Percentiles rank a stretch among this genome's conserved stretches.
phyloP scores from a whole-genome alignment of 2,113 vertebrate species.

The Trogon surrucura region DNA sequence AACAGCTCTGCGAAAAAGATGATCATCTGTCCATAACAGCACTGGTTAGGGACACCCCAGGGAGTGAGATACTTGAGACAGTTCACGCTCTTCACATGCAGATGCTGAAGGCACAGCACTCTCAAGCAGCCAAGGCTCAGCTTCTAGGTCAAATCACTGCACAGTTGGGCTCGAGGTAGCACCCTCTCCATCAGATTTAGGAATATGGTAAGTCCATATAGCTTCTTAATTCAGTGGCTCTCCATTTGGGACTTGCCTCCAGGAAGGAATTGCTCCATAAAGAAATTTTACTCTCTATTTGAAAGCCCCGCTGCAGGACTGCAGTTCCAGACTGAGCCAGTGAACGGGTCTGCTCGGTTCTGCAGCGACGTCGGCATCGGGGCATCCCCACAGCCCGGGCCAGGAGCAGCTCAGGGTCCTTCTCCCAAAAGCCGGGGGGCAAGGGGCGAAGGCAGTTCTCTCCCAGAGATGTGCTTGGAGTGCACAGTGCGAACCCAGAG shows the following conservation, averaged over 20 bases:
- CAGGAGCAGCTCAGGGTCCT: neutral
- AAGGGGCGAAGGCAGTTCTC: neutral
- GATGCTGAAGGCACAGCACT: neutral
- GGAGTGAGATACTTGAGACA: neutral
- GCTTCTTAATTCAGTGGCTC: neutral
- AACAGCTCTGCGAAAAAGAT: neutral
- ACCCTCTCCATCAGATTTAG: neutral
- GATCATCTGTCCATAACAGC: neutral
- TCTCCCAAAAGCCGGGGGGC: neutral
- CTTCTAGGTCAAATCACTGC: neutral
- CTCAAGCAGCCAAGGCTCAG: neutral
- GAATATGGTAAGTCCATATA: neutral
- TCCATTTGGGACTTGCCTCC: neutral
- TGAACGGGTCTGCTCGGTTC: neutral
- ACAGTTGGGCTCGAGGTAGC: neutral
- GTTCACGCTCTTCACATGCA: neutral
- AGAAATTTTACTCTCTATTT: neutral
- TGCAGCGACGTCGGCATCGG: rapidly evolving
- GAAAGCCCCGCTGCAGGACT: neutral
- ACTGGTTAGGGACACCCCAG: neutral
- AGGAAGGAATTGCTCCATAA: neutral
- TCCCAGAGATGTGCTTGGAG: neutral
- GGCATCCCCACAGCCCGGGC: neutral
- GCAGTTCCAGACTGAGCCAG: neutral
- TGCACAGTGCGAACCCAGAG: rapidly evolving